Evolutionary conservation across 2,113 vertebrate species (phyloP).

Genomic region (Crotalus tigris): DNA sequence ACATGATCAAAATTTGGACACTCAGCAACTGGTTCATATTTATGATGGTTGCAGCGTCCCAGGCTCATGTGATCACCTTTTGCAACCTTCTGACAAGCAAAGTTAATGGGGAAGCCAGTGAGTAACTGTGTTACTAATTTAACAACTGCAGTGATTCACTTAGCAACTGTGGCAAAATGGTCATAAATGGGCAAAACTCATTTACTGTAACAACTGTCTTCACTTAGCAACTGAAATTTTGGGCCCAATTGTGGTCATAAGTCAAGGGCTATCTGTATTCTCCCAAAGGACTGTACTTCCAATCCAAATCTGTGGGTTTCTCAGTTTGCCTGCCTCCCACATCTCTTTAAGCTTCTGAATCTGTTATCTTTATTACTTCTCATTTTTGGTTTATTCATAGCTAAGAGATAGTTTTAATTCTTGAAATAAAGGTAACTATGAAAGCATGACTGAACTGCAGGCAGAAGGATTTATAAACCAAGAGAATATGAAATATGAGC

Average conservation of each 20-base stretch:
- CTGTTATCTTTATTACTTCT: background rate
- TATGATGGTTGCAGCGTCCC: background rate
- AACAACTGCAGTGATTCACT: background rate
- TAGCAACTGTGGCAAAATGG: background rate
- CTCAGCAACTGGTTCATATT: background rate
- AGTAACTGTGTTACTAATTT: background rate
- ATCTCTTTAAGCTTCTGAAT: background rate
- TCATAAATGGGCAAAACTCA: background rate
- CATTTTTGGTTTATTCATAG: background rate
- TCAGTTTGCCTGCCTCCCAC: background rate
- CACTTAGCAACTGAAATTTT: background rate
- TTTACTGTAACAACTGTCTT: background rate
- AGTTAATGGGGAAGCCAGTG: background rate
- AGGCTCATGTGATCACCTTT: background rate
- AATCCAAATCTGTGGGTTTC: constrained; percentile 29
- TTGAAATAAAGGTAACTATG: background rate
- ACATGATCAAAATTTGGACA: too few species aligned
- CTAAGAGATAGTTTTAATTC: background rate
- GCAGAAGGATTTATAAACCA: background rate
- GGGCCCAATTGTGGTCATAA: background rate
- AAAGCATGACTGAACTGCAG: background rate
- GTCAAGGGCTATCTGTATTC: background rate
- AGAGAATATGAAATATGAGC: background rate
- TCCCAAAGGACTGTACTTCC: constrained; percentile 16
- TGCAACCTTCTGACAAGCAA: background rate